These are phyloP conservation scores for Synanthedon formicaeformis DNA, from an alignment of 2,888 invertebrate species.

Conservation along the genomic window DNA sequence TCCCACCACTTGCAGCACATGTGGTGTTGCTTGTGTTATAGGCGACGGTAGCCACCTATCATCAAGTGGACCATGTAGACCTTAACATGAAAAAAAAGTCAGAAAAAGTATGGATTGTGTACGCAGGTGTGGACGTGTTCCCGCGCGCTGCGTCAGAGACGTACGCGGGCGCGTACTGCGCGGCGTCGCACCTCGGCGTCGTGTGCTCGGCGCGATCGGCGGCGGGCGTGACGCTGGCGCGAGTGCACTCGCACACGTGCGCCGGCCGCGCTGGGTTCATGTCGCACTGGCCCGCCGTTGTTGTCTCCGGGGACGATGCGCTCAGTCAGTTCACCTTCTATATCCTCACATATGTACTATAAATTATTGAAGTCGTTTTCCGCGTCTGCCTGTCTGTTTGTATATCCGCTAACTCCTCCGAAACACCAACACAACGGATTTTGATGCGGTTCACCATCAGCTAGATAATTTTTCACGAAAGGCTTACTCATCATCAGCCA, in stretches of 20 bases:
- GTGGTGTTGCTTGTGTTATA: too few species aligned
- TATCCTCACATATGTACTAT: neutral
- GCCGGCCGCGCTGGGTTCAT: constrained; percentile 21
- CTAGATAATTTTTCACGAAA: too few species aligned
- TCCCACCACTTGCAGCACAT: too few species aligned
- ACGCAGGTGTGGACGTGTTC: constrained; percentile 23
- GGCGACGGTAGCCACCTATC: too few species aligned
- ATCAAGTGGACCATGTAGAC: too few species aligned
- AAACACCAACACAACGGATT: too few species aligned
- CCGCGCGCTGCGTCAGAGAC: constrained; percentile 6
- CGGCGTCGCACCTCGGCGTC: constrained; percentile 17
- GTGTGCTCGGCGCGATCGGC: constrained; percentile 4
- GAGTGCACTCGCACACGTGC: constrained; percentile 20
- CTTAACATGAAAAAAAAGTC: too few species aligned
- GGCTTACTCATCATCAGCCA: too few species aligned
- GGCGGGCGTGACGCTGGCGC: constrained; percentile 2
- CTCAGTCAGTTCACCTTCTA: constrained; percentile 22
- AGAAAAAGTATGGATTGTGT: neutral
- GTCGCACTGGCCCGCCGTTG: constrained; percentile 44
- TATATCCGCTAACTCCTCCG: too few species aligned
- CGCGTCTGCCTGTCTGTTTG: too few species aligned
- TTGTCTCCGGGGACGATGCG: constrained; percentile 35
- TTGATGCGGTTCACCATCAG: too few species aligned
- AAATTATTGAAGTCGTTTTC: too few species aligned
- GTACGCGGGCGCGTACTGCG: constrained; percentile 8